Evolutionary conservation across 2,797 vertebrate genomes (phyloP).

Genomic region (Nyctibius grandis): DNA sequence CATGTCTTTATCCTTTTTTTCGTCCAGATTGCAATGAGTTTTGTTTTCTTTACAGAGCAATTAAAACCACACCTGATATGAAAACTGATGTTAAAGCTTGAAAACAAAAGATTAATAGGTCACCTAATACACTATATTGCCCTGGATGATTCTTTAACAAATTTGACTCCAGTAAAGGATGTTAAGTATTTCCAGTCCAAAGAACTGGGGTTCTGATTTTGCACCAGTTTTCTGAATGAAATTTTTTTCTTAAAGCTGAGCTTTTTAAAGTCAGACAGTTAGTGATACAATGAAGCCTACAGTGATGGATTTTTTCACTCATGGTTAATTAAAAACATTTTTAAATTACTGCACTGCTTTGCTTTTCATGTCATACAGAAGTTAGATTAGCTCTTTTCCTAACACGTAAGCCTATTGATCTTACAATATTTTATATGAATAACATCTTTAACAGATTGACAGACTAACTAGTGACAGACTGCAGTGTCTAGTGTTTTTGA

Average conservation of each 20-base stretch:
- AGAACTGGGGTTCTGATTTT: background rate
- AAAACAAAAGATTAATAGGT: background rate
- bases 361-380: background rate
- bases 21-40: background rate
- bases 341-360: background rate
- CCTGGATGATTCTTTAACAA: background rate
- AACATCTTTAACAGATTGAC: slow-evolving; percentile 29
- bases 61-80: background rate
- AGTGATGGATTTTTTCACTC: background rate
- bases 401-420: background rate
- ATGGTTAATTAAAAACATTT: background rate
- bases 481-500: background rate
- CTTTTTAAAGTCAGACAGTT: background rate
- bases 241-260: background rate
- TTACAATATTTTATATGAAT: background rate
- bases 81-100: background rate
- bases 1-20: background rate
- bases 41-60: background rate
- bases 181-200: background rate
- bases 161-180: background rate
- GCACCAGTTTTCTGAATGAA: background rate
- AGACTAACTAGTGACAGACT: background rate
- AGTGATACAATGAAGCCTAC: background rate
- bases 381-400: background rate
- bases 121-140: background rate